Evolutionary conservation across 1,140 invertebrate genomes (phyloP).

Genomic region (Drosophila saltans): DNA sequence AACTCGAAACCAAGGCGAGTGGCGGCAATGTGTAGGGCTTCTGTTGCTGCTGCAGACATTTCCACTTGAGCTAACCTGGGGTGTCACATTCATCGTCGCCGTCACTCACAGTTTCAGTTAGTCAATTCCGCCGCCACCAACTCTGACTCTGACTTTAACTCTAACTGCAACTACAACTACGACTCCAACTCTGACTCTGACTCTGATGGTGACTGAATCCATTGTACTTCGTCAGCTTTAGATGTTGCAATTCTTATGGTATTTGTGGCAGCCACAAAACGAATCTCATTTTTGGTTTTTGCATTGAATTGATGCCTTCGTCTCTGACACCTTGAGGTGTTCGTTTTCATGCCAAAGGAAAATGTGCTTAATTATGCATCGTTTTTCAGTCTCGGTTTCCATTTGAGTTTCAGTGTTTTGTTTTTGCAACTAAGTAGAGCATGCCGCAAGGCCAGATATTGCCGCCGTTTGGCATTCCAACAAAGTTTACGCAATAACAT

Average conservation of each 20-base stretch:
- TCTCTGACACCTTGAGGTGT: conserved; percentile 74
- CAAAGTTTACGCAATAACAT: conserved; percentile 34
- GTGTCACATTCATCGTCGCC: conserved; percentile 59
- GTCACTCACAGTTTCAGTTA: conserved; percentile 52
- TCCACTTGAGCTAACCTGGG: conserved; percentile 69
- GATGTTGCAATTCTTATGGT: conserved; percentile 74
- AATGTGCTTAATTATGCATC: conserved; percentile 76
- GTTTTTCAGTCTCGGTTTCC: conserved; percentile 45
- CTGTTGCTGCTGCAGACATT: conserved; percentile 56
- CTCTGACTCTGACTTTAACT: conserved; percentile 29
- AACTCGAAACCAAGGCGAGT: conserved; percentile 27
- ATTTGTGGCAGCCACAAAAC: conserved; percentile 66
- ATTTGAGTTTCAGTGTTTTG: conserved; percentile 16
- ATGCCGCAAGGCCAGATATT: conserved; percentile 56
- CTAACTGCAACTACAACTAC: no score
- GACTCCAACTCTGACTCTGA: conserved; percentile 27
- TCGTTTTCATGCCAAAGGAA: conserved; percentile 79
- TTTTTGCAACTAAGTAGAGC: conserved; percentile 58
- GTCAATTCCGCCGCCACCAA: conserved; percentile 50
- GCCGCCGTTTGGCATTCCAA: conserved; percentile 33
- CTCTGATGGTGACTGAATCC: conserved; percentile 16
- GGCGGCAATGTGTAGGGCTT: conserved; percentile 61
- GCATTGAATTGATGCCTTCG: conserved; percentile 74
- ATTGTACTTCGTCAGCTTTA: conserved; percentile 38
- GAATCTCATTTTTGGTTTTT: conserved; percentile 57